phyloP scores from a whole-genome alignment of 2,888 invertebrate species.

The Apomyelois bistriatella region DNA sequence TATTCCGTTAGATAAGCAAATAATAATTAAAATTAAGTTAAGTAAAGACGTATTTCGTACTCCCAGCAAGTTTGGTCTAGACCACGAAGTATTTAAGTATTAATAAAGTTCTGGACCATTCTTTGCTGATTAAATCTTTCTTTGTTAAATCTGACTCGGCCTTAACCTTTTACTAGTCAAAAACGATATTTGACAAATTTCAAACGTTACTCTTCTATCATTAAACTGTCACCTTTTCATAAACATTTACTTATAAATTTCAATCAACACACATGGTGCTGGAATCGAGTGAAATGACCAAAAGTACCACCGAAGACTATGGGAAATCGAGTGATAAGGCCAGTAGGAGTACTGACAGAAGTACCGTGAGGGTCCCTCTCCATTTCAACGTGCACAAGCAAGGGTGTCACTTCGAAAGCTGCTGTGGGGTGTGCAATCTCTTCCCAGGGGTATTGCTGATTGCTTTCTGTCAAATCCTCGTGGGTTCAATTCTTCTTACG shows the following conservation, averaged over 20 bases:
- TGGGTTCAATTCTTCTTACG: constrained; percentile 57
- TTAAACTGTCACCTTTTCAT: too few species aligned
- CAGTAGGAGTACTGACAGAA: constrained; percentile 38
- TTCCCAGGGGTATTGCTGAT: constrained; percentile 69
- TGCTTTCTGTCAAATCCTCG: constrained; percentile 61
- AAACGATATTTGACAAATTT: too few species aligned
- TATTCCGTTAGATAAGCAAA: too few species aligned
- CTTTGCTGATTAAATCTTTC: too few species aligned
- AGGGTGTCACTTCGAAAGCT: constrained; percentile 68
- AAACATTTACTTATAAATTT: not conserved
- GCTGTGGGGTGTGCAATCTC: constrained; percentile 68
- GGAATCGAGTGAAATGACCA: constrained; percentile 32
- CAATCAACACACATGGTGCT: not conserved
- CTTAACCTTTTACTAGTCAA: too few species aligned
- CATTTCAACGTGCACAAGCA: constrained; percentile 63
- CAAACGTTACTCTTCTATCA: too few species aligned
- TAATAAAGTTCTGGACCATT: too few species aligned
- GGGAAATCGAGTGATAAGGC: constrained; percentile 43
- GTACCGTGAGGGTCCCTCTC: constrained; percentile 66
- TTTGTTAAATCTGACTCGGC: too few species aligned
- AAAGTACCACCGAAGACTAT: constrained; percentile 39
- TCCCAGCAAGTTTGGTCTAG: too few species aligned
- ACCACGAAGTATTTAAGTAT: too few species aligned
- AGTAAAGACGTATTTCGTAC: too few species aligned
- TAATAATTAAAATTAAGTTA: too few species aligned